phyloP scores from a whole-genome alignment of 1,140 invertebrate genomes.

The Hestina assimilis region DNA sequence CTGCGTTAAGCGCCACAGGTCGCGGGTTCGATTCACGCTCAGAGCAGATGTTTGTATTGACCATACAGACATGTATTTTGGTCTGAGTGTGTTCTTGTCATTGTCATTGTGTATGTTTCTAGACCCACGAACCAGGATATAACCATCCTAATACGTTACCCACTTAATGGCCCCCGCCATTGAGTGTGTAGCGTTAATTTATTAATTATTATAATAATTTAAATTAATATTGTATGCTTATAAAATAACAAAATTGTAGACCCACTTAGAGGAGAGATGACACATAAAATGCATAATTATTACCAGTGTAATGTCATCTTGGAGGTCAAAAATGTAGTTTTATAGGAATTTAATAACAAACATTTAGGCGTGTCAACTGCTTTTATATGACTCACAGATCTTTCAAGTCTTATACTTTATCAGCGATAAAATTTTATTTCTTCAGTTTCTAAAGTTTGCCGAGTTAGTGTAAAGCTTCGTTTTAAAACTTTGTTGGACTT shows the following conservation, averaged over 20 bases:
- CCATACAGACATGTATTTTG: too few relatives aligned
- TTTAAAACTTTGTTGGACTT: slow-evolving; percentile 19
- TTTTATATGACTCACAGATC: not conserved
- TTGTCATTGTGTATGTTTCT: too few relatives aligned
- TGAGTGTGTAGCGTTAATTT: not conserved
- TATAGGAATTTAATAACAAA: not conserved
- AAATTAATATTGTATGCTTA: not conserved
- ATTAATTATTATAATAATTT: not conserved
- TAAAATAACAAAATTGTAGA: too few relatives aligned
- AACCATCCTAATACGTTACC: too few relatives aligned
- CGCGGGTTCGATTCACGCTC: too few relatives aligned
- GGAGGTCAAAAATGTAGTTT: not conserved
- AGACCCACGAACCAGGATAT: too few relatives aligned
- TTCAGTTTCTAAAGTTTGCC: slow-evolving; percentile 1
- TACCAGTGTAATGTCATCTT: not conserved
- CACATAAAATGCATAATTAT: not conserved
- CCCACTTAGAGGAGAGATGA: not conserved
- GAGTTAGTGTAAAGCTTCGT: slow-evolving; percentile 12
- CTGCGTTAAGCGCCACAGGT: too few relatives aligned
- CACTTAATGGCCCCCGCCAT: too few relatives aligned
- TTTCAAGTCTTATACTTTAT: not conserved
- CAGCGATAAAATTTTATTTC: slow-evolving; percentile 11
- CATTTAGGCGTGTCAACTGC: not conserved
- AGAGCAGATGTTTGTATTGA: too few relatives aligned
- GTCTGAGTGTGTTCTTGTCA: too few relatives aligned